Conservation (phyloP, 2,888 invertebrate species). For the Xylota segnis region DNA sequence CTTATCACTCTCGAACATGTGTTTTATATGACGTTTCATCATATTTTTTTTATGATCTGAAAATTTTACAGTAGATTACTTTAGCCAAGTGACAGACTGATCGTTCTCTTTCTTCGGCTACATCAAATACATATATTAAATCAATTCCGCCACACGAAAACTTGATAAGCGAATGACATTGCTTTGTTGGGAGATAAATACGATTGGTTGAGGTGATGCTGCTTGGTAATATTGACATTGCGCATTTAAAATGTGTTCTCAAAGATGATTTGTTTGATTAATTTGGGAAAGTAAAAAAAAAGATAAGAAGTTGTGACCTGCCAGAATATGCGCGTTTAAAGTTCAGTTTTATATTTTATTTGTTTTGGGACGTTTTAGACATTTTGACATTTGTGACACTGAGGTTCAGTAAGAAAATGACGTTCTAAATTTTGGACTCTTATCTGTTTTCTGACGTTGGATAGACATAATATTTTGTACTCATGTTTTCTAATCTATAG, state of each 20-base stretch:
- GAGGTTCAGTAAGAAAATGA: background rate
- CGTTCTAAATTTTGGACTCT: background rate
- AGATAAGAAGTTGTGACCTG: constrained; percentile 8
- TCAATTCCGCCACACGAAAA: constrained; percentile 10
- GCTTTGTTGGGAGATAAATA: background rate
- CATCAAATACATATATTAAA: constrained; percentile 24
- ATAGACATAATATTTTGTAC: background rate
- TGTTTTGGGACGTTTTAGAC: background rate
- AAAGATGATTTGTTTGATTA: constrained; percentile 2
- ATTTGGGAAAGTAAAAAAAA: background rate
- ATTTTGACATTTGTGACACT: background rate
- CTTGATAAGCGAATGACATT: constrained; percentile 12
- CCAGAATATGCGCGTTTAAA: constrained; percentile 1
- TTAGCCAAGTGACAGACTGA: background rate
- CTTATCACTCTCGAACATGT: constrained; percentile 43
- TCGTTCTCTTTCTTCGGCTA: constrained; percentile 26
- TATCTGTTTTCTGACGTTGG: background rate
- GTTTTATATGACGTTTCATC: constrained; percentile 8
- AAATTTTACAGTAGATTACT: background rate
- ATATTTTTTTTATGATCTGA: background rate
- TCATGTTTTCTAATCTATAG: too few species aligned
- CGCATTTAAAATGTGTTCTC: constrained; percentile 7
- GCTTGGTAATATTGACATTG: background rate
- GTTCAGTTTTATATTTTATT: background rate
- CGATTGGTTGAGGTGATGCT: background rate